Evolutionary conservation across 2,797 vertebrate species (phyloP).

Genomic region (Acanthurus lineatus): DNA sequence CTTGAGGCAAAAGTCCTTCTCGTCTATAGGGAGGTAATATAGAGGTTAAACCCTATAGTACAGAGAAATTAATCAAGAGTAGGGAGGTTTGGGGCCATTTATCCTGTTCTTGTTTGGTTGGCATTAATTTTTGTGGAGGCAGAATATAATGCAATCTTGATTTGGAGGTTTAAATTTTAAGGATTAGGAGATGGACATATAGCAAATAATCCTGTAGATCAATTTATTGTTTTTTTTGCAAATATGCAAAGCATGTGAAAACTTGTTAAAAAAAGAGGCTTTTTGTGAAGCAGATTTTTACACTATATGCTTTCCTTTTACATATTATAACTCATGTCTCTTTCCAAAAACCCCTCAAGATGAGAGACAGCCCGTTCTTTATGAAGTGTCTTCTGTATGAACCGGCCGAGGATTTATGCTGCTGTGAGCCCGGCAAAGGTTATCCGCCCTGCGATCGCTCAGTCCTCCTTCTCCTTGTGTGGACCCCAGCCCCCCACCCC

Average conservation of each 20-base stretch:
- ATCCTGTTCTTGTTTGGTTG: not conserved
- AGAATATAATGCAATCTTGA: not conserved
- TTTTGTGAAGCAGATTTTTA: not conserved
- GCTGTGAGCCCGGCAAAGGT: constrained; percentile 23
- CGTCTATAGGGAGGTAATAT: not conserved
- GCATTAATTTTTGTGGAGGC: not conserved
- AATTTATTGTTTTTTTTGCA: not conserved
- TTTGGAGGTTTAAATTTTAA: not conserved
- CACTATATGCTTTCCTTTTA: not conserved
- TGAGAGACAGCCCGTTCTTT: constrained; percentile 31
- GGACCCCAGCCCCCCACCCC: constrained; percentile 6
- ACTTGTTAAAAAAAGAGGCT: too few species aligned
- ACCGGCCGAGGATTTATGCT: constrained; percentile 36
- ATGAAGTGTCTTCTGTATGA: constrained; percentile 32
- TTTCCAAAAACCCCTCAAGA: constrained; percentile 13
- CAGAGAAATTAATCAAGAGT: not conserved
- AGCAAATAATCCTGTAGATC: too few species aligned
- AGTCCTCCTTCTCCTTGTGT: not conserved
- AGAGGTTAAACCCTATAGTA: not conserved
- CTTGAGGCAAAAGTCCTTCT: not conserved
- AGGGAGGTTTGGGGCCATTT: not conserved
- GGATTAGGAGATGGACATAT: not conserved
- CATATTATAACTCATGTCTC: not conserved
- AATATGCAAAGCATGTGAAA: not conserved
- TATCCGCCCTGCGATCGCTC: constrained; percentile 27